Conservation (phyloP, 2,888 invertebrate genomes). For the Sycophila texana region DNA sequence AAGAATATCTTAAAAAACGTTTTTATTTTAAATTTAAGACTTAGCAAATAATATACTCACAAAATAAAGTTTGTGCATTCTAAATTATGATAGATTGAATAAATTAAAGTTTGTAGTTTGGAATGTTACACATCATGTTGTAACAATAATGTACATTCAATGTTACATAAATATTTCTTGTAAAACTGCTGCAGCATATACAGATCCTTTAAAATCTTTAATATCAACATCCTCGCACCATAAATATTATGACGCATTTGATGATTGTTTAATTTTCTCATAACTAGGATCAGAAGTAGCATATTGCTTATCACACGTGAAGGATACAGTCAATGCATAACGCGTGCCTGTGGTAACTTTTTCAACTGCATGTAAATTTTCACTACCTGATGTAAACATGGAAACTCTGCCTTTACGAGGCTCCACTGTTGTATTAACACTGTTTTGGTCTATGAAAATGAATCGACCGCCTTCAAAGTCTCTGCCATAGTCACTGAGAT, state of each 20-base stretch:
- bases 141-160: constrained; percentile 11
- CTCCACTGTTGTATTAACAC: constrained; percentile 84
- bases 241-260: constrained; percentile 37
- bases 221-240: constrained; percentile 17
- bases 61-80: constrained; percentile 13
- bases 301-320: constrained; percentile 86
- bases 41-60: not conserved
- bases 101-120: not conserved
- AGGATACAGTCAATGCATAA: constrained; percentile 90
- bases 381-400: constrained; percentile 91
- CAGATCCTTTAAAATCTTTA: constrained; percentile 11
- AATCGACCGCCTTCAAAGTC: constrained; percentile 92
- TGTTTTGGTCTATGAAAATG: constrained; percentile 83
- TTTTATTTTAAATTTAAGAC: not conserved
- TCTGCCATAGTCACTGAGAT: constrained; percentile 84
- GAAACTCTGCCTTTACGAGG: constrained; percentile 87
- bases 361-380: constrained; percentile 90
- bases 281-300: constrained; percentile 80
- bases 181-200: constrained; percentile 14
- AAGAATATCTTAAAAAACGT: constrained; percentile 3
- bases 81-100: not conserved
- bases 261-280: constrained; percentile 49
- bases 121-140: constrained; percentile 7
- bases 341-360: constrained; percentile 85
- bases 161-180: constrained; percentile 19